phyloP scores from a whole-genome alignment of 2,797 vertebrate genomes.

The Cyclopterus lumpus region DNA sequence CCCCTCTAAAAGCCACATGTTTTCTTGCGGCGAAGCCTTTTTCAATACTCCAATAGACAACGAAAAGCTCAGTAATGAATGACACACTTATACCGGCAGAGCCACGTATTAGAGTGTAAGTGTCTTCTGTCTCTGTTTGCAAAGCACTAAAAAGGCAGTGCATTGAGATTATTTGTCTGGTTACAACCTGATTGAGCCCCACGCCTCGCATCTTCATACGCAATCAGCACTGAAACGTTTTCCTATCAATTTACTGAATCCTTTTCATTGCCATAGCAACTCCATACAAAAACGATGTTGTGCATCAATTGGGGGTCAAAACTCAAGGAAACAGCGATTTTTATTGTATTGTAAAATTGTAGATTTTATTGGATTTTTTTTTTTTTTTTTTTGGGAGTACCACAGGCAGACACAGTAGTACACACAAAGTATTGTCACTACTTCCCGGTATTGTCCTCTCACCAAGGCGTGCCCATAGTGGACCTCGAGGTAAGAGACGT shows the following conservation, averaged over 20 bases:
- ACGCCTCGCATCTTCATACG: constrained; percentile 35
- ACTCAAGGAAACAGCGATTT: constrained; percentile 50
- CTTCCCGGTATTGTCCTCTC: background rate
- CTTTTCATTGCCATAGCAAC: constrained; percentile 51
- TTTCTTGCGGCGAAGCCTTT: constrained; percentile 23
- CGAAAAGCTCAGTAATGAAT: constrained; percentile 56
- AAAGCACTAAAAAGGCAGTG: constrained; percentile 30
- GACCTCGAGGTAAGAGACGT: background rate
- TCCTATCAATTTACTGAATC: constrained; percentile 68
- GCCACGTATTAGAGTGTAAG: constrained; percentile 15
- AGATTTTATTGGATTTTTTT: too few relatives aligned
- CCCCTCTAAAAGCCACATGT: constrained; percentile 42
- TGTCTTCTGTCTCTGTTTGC: constrained; percentile 26
- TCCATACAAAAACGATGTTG: constrained; percentile 40
- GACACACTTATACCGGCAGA: constrained; percentile 43
- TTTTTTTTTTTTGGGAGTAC: constrained; percentile 17
- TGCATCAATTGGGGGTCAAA: constrained; percentile 40
- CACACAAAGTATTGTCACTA: constrained; percentile 1
- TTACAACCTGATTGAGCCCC: constrained; percentile 55
- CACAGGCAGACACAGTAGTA: background rate
- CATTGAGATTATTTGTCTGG: constrained; percentile 47
- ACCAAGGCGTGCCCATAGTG: background rate
- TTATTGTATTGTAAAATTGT: constrained; percentile 8
- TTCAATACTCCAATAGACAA: constrained; percentile 41
- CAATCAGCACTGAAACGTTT: constrained; percentile 67